Evolutionary conservation across 1,140 invertebrate genomes (phyloP).

Genomic region (Platyscapa corneri): DNA sequence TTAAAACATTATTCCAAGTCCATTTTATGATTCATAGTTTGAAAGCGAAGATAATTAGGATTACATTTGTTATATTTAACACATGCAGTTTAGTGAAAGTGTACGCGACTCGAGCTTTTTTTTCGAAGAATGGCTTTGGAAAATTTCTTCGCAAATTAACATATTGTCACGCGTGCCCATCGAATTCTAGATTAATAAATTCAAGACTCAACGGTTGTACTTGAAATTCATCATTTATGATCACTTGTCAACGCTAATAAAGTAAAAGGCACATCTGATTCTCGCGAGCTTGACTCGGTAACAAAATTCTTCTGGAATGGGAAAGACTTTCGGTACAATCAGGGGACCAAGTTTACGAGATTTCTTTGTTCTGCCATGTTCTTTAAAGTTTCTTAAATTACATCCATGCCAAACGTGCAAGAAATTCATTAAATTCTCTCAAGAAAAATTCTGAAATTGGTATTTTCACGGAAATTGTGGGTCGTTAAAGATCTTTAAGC

Average conservation of each 20-base stretch:
- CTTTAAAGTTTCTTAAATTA: neutral
- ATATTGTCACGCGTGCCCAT: neutral
- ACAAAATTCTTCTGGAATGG: neutral
- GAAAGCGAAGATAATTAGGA: conserved; percentile 1
- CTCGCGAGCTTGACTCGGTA: no score
- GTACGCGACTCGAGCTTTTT: neutral
- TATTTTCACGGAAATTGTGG: neutral
- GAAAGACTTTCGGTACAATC: neutral
- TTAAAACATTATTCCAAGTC: neutral
- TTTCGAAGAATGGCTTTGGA: neutral
- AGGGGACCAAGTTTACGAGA: neutral
- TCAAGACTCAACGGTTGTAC: neutral
- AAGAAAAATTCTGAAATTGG: neutral
- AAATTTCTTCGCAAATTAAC: neutral
- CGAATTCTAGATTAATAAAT: neutral
- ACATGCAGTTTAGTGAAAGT: neutral
- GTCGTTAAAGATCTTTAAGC: neutral
- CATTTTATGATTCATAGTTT: neutral
- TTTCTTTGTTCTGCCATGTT: neutral
- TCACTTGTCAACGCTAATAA: neutral
- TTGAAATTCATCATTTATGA: neutral
- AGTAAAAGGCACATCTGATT: neutral
- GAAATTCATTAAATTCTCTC: neutral
- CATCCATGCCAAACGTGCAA: neutral
- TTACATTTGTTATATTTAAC: conserved; percentile 19